Base-by-base conservation (phyloP, 2,113 vertebrate species). In the Felis chaus region DNA sequence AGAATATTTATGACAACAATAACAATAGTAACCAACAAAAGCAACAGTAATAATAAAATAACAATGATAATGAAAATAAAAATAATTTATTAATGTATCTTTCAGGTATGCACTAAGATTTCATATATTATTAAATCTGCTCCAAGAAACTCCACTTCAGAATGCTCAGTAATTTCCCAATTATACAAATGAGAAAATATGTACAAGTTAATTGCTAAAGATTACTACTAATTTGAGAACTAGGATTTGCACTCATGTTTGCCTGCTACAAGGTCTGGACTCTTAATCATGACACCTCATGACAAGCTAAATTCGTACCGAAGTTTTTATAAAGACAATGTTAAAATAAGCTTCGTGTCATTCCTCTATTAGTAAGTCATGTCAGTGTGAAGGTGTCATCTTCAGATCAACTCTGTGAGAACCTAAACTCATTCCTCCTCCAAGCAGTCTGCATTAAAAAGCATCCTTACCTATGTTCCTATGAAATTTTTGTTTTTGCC, bases 321-420 rank as follows among this genome's bases (percentile, higher is more conserved):
- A 96, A 65, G 76, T 96, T 90, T 80, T 95, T 88, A 41, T 63
- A 74, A 88, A 31, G 31, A 19, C 33, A 57, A 5, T 73, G 13
- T 83, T 91, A 83, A 88, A 94, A 93, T 93, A 87, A 96, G 10
- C 23, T 33, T 81, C n/a, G 19, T 85, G n/a, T 69, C 55, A 94
- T 79, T 39, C 76, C 50, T 81, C 4, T 94, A 55, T 65, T 78
- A 82, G 45, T 45, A 84, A 89, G 78, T 80, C 31, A 36, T 53
- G 4, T 78, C 23, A 61, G 0, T 29, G 31, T 82, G 31, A 66
- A 81, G 3, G 4, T 82, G 29, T 63, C 2, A 33, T 84, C 48
- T 25, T 94, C 39, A 25, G 18, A 65, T 74, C 48, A 74, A 63
- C 39, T 74, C 13, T 66, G n/a, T 92, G 69, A 73, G 41, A 93